These are phyloP conservation scores for Zapornia atra DNA, from an alignment of 2,113 vertebrate genomes.

Conservation along the genomic window DNA sequence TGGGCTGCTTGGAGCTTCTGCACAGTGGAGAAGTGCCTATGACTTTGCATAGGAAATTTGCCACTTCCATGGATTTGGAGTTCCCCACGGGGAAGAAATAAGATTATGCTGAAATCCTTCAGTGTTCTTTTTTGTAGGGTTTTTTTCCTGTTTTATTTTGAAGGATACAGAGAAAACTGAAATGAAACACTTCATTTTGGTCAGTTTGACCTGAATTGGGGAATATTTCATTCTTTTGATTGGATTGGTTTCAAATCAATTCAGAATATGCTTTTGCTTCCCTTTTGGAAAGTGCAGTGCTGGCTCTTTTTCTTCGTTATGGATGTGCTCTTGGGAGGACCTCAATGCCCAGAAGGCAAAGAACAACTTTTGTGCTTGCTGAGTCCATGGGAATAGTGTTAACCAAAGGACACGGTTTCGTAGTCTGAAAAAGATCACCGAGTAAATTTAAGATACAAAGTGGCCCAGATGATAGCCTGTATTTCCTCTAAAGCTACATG, in stretches of 20 bases:
- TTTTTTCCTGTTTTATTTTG: not conserved
- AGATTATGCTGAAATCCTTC: not conserved
- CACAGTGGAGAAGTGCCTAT: not conserved
- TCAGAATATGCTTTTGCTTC: not conserved
- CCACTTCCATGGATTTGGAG: not conserved
- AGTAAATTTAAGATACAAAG: not conserved
- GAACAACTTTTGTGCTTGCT: not conserved
- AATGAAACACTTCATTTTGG: conserved; percentile 71
- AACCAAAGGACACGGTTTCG: not conserved
- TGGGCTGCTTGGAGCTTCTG: not conserved
- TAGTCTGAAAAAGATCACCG: not conserved
- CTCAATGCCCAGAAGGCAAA: not conserved
- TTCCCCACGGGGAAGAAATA: not conserved
- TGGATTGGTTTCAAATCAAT: conserved; percentile 50
- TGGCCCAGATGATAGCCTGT: not conserved
- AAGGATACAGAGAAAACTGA: not conserved
- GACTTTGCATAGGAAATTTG: not conserved
- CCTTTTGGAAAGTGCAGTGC: not conserved
- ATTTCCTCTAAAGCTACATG: not conserved
- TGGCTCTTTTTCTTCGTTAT: not conserved
- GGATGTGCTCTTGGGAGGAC: not conserved
- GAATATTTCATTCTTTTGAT: conserved; percentile 29
- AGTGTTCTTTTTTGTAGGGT: not conserved
- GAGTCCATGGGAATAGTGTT: not conserved
- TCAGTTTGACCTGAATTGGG: not conserved